These are phyloP conservation scores for Montipora sp. DNA, from an alignment of 64 coral and sea anemone species.

Conservation along the genomic window DNA sequence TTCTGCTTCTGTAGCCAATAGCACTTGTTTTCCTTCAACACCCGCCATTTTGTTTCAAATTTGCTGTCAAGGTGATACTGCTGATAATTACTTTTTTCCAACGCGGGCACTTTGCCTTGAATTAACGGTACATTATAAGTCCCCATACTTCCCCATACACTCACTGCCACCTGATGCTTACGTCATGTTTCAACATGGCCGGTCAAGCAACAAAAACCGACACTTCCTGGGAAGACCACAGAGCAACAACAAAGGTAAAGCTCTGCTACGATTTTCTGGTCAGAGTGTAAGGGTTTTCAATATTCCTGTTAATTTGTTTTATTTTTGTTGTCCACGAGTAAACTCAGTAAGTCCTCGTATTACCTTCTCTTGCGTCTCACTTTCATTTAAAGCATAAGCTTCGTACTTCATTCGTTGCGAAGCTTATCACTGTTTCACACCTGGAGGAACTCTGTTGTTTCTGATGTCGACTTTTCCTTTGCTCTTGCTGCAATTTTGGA, in stretches of 20 bases:
- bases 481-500: too few species aligned
- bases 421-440: too few species aligned
- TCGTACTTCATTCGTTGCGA: too few species aligned
- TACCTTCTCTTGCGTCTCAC: too few species aligned
- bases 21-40: conserved; percentile 54
- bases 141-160: too few species aligned
- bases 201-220: conserved; percentile 32
- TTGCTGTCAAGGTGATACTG: conserved; percentile 51
- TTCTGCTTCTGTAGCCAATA: conserved; percentile 93
- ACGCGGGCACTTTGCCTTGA: conserved; percentile 30
- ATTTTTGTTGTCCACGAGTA: too few species aligned
- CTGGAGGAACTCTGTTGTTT: too few species aligned
- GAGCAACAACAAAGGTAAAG: conserved; percentile 53
- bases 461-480: too few species aligned
- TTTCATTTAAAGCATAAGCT: too few species aligned
- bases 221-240: conserved; percentile 8
- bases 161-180: too few species aligned
- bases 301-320: not conserved
- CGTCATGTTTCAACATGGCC: conserved; percentile 81
- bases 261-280: not conserved
- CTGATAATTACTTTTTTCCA: not conserved
- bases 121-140: too few species aligned
- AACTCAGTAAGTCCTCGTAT: too few species aligned
- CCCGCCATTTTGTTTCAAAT: conserved; percentile 76
- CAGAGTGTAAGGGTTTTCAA: not conserved